Base-by-base conservation (phyloP, 2,113 vertebrate genomes). In the Felis catus region DNA sequence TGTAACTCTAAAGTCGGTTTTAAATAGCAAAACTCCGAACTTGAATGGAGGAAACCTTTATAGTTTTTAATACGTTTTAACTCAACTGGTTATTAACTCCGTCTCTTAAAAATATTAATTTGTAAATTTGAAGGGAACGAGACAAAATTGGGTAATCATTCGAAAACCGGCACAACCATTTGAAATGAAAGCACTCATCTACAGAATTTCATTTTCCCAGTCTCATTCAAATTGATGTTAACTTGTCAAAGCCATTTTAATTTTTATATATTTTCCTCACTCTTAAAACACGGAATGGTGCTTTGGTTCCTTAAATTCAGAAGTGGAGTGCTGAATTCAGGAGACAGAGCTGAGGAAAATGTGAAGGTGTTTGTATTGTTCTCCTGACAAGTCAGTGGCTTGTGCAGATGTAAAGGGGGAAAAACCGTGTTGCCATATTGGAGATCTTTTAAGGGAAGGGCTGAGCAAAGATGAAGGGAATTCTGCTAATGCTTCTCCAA, bases 71-170 rank as follows among this genome's bases (percentile, higher is more conserved):
- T 96, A 76, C 39, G 65, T 89, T 96, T 95, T 91, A 97, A 97
- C 73, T 91, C 91, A 97, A 92, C 85, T 96, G 94, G 76, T 91
- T 98, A 97, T 97, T 97, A 98, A 97, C 65, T 96, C 80, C n/a
- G 14, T 74, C 80, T 97, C 92, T 96, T 97, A 97, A 97, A 97
- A 98, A 98, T 97, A 98, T 93, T 98, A 97, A 98, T 98, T 97
- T 97, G 63, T 98, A 97, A 98, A 97, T 97, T 89, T 96, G 73
- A 97, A 97, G 91, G 89, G 76, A 96, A 96, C 96, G 76, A 96
- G 94, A 90, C 68, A 94, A 97, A 97, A 97, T 96, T 93, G 94
- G 96, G 84, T 97, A 86, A 91, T 95, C 81, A 71, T 97, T 94
- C 87, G 94, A 94, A 96, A 96, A 86, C 91, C 39, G 48, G 45